Evolutionary conservation across 2,113 vertebrate species (phyloP).

Genomic region (Carassius gibelio): DNA sequence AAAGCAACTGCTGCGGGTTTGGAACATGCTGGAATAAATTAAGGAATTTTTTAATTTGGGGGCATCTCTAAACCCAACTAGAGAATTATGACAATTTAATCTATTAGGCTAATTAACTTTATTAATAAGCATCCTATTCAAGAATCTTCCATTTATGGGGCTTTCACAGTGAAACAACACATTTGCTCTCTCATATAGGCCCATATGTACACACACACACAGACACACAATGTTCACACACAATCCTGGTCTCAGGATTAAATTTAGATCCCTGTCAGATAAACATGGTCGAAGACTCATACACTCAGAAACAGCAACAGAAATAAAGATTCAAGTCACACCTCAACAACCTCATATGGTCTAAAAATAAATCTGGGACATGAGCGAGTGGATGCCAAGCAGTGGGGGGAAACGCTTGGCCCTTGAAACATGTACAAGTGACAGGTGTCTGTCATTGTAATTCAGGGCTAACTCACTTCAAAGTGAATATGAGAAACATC

Average conservation of each 20-base stretch:
- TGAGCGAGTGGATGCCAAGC: conserved; percentile 20
- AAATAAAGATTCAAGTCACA: conserved; percentile 68
- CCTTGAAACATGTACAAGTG: conserved; percentile 58
- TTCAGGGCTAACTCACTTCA: conserved; percentile 9
- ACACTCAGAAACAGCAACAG: conserved; percentile 50
- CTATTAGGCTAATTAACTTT: neutral
- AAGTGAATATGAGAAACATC: neutral
- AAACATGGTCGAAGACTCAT: conserved; percentile 11
- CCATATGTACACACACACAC: neutral
- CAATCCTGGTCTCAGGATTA: conserved; percentile 27
- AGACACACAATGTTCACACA: neutral
- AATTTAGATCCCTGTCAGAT: conserved; percentile 43
- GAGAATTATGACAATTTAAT: neutral
- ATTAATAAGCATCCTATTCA: no score
- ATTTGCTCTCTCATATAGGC: no score
- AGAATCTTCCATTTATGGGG: neutral
- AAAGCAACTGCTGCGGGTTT: no score
- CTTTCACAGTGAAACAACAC: neutral
- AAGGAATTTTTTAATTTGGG: no score
- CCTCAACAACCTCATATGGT: conserved; percentile 59
- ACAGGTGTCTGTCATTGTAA: conserved; percentile 54
- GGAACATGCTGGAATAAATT: no score
- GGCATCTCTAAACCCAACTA: neutral
- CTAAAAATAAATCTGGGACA: conserved; percentile 69
- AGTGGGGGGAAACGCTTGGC: conserved; percentile 38